Percentiles rank a stretch among this genome's conserved stretches.
phyloP scores from a whole-genome alignment of 1,140 invertebrate species.

The Sarcophaga peregrina region DNA sequence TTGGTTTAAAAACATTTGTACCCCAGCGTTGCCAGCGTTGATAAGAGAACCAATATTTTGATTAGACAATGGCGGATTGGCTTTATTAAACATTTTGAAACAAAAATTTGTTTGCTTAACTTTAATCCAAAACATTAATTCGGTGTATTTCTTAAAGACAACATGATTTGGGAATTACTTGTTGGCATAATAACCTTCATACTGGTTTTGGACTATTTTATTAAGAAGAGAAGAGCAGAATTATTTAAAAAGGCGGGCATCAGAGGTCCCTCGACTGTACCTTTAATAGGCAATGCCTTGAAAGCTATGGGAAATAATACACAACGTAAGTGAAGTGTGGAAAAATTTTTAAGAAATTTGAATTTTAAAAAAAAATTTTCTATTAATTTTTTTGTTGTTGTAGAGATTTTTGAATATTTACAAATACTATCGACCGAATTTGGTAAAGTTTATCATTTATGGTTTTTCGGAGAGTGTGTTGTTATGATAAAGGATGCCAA shows the following conservation, averaged over 20 bases:
- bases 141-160: not conserved
- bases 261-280: not conserved
- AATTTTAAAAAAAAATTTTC: not conserved
- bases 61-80: too few relatives aligned
- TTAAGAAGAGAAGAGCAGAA: not conserved
- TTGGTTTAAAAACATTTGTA: too few relatives aligned
- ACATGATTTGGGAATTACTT: conserved; percentile 18
- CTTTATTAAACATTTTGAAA: not conserved
- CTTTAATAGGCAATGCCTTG: conserved; percentile 25
- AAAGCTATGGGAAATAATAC: not conserved
- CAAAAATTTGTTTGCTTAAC: too few relatives aligned
- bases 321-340: conserved; percentile 3
- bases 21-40: too few relatives aligned
- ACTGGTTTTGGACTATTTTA: conserved; percentile 10
- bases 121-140: too few relatives aligned
- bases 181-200: not conserved
- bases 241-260: conserved; percentile 15
- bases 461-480: not conserved
- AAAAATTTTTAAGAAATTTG: not conserved
- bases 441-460: not conserved
- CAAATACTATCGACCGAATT: not conserved
- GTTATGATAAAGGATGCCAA: not conserved
- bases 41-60: too few relatives aligned
- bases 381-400: not conserved
- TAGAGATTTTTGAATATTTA: conserved; percentile 9